Evolutionary conservation across 2,113 vertebrate species (phyloP), one percentile per base, ranked within the genome.

Genomic region (Ictalurus furcatus): DNA sequence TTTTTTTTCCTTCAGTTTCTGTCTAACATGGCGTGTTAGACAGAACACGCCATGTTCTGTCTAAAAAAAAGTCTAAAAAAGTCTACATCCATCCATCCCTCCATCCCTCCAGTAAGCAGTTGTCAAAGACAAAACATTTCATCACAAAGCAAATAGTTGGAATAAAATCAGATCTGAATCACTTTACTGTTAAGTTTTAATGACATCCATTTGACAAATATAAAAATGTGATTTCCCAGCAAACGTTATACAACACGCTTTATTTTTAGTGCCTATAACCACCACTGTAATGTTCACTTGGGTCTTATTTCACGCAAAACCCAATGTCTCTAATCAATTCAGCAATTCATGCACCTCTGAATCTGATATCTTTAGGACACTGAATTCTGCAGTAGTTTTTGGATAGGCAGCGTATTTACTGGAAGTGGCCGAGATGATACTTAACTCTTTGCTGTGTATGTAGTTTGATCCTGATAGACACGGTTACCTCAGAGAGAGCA

Each of bases 351-450:
- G 0, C 2, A 19, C n/a, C 80, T 16, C 14, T 80, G 78, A 80
- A 80, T 76, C 34, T 82, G 56, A 59, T 84, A 59, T 59, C 23
- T n/a, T 25, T 17, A 67, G 83, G 37, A 84, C 40, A 82, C 11
- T 11, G 19, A 82, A 17, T 65, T 44, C 37, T 84, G 83, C 34
- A 28, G 37, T 84, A 37, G 21, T 84, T 44, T 52, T 85, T 52
- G 25, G 11, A 84, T 52, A 69, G 8, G 28, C 63, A 30, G 84
- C 52, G 11, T n/a, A 30, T 69, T 85, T 85, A n/a, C 82, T 76
- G 82, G n/a, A 88, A 85, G 21, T 69, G 84, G 28, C n/a, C 7
- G 11, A 69, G 84, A 85, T 69, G 84, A 85, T 67, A 85, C 63
- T 30, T 54, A 30, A 85, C 17, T 8, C 25, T 54, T 63, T 61